These are phyloP conservation scores for Drosophila macrospina DNA, from an alignment of 2,888 invertebrate species.

Conservation along the genomic window DNA sequence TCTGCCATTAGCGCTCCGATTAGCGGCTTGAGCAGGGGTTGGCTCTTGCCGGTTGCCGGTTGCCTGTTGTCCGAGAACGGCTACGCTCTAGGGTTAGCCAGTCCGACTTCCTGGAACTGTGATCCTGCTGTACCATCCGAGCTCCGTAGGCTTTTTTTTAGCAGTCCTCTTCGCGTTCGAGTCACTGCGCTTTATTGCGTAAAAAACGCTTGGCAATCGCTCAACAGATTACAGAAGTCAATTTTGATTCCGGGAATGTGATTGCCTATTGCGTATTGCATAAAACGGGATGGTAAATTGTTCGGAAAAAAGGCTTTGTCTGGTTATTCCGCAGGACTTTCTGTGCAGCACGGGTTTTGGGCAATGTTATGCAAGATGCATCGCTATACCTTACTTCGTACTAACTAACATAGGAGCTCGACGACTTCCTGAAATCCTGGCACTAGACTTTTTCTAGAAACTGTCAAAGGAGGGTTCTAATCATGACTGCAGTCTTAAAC, in stretches of 20 bases:
- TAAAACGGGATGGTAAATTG: constrained; percentile 15
- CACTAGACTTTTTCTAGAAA: neutral
- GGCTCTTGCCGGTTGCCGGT: constrained; percentile 15
- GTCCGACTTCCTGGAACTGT: constrained; percentile 51
- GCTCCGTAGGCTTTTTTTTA: constrained; percentile 32
- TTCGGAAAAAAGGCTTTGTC: constrained; percentile 33
- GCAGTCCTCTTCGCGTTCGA: constrained; percentile 27
- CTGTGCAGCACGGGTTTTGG: constrained; percentile 10
- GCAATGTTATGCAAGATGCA: constrained; percentile 54
- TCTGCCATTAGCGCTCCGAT: constrained; percentile 68
- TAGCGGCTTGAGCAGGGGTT: constrained; percentile 55
- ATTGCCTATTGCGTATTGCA: constrained; percentile 34
- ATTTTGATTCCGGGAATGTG: constrained; percentile 48
- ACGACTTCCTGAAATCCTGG: neutral
- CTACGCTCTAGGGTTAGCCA: constrained; percentile 36
- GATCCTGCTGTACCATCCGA: neutral
- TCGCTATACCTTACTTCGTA: constrained; percentile 2
- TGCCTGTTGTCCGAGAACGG: constrained; percentile 20
- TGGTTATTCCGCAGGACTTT: constrained; percentile 24
- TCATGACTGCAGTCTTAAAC: neutral
- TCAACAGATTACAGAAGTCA: constrained; percentile 54
- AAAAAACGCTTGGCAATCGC: constrained; percentile 54
- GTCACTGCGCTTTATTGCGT: constrained; percentile 54
- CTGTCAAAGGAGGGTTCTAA: neutral
- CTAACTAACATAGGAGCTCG: neutral